Evolutionary conservation across 2,888 invertebrate genomes (phyloP).

Genomic region (Athalia cordata): DNA sequence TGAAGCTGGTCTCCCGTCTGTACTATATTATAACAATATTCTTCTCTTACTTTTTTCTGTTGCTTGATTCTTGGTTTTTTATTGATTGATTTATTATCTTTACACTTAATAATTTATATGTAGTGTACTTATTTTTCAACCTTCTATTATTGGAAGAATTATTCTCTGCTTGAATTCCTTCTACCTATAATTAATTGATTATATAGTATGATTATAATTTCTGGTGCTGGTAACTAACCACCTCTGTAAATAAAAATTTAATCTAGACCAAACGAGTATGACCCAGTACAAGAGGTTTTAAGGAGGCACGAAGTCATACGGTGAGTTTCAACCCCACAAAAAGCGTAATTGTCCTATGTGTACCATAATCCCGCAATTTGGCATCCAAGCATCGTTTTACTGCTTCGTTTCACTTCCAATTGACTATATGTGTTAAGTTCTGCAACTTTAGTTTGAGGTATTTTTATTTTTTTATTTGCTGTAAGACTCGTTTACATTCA

Average conservation of each 20-base stretch:
- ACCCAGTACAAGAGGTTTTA: constrained; percentile 75
- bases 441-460: no score
- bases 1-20: no score
- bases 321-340: constrained; percentile 69
- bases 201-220: neutral
- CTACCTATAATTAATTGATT: no score
- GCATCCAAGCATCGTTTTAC: neutral
- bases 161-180: no score
- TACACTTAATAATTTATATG: no score
- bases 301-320: constrained; percentile 74
- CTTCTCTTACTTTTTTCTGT: no score
- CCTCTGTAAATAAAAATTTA: constrained; percentile 53
- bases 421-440: no score
- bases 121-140: no score
- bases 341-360: constrained; percentile 35
- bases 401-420: neutral
- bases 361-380: neutral
- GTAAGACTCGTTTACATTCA: neutral
- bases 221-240: constrained; percentile 44
- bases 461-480: neutral
- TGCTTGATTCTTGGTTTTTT: no score
- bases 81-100: no score
- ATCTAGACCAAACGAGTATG: constrained; percentile 69
- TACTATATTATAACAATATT: no score
- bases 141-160: no score